Percentiles rank a stretch among this genome's conserved stretches.
These are phyloP conservation scores for Kryptopterus vitreolus DNA, from an alignment of 2,797 vertebrate genomes.

Conservation along the genomic window DNA sequence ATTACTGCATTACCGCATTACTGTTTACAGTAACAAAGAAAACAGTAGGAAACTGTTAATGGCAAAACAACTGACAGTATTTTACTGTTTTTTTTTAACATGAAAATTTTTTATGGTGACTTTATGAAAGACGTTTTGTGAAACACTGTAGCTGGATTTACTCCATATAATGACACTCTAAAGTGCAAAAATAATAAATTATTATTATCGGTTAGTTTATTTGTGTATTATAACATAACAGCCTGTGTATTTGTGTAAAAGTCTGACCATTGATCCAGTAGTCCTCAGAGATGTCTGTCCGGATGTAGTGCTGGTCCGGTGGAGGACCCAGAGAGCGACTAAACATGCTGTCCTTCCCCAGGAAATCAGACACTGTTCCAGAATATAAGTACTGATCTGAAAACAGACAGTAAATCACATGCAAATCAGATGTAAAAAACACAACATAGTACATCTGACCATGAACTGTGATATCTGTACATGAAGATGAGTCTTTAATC, in stretches of 20 bases:
- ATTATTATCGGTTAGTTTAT: not conserved
- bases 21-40: too few relatives aligned
- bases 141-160: not conserved
- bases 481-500: not conserved
- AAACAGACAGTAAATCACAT: slow-evolving; percentile 48
- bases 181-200: not conserved
- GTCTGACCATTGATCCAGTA: slow-evolving; percentile 95
- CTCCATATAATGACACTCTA: not conserved
- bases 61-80: too few relatives aligned
- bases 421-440: not conserved
- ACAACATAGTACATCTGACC: not conserved
- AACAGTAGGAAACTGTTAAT: too few relatives aligned
- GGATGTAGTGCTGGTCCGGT: slow-evolving; percentile 91
- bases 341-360: slow-evolving; percentile 94
- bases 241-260: not conserved
- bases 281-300: slow-evolving; percentile 95
- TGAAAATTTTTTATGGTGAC: too few relatives aligned
- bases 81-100: too few relatives aligned
- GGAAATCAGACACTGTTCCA: slow-evolving; percentile 95
- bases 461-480: not conserved
- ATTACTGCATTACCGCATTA: too few relatives aligned
- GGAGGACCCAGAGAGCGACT: slow-evolving; percentile 91
- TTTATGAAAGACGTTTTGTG: not conserved
- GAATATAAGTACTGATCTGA: slow-evolving; percentile 92
- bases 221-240: not conserved